These are phyloP conservation scores for Eonycteris spelaea DNA, from an alignment of 2,113 vertebrate genomes.

Conservation along the genomic window DNA sequence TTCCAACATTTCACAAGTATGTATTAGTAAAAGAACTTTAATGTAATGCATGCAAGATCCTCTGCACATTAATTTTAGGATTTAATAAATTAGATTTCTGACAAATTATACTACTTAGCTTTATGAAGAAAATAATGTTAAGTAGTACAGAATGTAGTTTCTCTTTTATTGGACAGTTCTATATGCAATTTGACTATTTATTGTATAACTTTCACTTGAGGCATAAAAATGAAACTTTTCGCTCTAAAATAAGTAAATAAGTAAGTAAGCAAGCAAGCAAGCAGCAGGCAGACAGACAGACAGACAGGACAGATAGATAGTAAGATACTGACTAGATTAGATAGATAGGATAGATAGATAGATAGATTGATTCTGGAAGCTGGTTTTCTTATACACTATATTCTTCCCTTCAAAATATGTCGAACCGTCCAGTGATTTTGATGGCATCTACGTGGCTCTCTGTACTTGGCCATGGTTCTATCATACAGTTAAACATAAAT, in stretches of 20 bases:
- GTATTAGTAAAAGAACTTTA: background rate
- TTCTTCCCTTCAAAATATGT: background rate
- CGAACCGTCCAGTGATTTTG: background rate
- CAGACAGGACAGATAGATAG: too few relatives aligned
- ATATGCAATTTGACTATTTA: background rate
- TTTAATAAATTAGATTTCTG: background rate
- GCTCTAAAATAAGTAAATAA: background rate
- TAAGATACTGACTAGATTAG: too few relatives aligned
- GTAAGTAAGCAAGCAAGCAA: too few relatives aligned
- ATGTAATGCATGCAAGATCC: background rate
- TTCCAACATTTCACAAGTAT: background rate
- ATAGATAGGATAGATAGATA: too few relatives aligned
- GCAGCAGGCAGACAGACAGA: too few relatives aligned
- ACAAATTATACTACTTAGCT: background rate
- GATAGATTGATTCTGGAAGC: background rate
- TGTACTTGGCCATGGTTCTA: background rate
- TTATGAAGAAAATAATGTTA: conserved; percentile 29
- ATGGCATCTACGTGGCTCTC: background rate
- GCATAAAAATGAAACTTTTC: background rate
- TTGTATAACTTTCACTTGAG: background rate
- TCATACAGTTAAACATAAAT: background rate
- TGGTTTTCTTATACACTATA: background rate
- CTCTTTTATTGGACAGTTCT: background rate
- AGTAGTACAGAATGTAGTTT: background rate
- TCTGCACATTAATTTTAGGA: conserved; percentile 28